Evolutionary conservation across 1,140 invertebrate genomes (phyloP), one percentile per base, ranked within the genome.

Genomic region (Neuroterus valhalla): DNA sequence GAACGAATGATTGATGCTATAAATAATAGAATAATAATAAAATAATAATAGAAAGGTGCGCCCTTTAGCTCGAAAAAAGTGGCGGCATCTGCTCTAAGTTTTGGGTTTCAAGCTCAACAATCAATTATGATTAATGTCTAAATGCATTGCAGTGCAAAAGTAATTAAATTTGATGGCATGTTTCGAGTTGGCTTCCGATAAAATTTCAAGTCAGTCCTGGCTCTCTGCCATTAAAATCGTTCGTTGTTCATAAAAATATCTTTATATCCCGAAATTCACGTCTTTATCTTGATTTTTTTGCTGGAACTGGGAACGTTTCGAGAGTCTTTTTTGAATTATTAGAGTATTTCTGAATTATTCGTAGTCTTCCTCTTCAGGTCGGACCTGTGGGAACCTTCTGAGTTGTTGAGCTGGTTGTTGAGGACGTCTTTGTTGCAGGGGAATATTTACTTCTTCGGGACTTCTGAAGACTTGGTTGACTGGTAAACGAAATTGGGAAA

Each of bases 371-470:
- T 89, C 89, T 6, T 89, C 86, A 1, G 87, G 86, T 82, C 86
- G 81, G n/a, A 90, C 85, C 74, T 89, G 87, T 38, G 89, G 89
- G 76, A 82, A 89, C 84, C 89, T 89, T 78, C 88, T 86, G 17
- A 87, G 71, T 3, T 80, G 78, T 23, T 87, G 82, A 19, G 83
- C 75, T 23, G 82, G 72, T 1, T 81, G 80, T 62, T 88, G 88
- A 5, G 94, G 94, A 82, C 94, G 89, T 80, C 95, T 92, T 79
- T 96, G 95, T 69, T 94, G 93, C 42, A 96, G 90, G 1, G 95
- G 95, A 75, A 96, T 96, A 84, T 96, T 96, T 1, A 96, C 94
- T 84, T 96, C 95, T 85, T 96, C 95, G 2, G 95, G 94, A 19
- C 94, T 95, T 74, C 94, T 93, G 86, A 95, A 96, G 6, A 96